Percentiles rank a stretch among this genome's conserved stretches.
Evolutionary conservation across 2,113 vertebrate species (phyloP).

Genomic region (Dicentrarchus labrax): DNA sequence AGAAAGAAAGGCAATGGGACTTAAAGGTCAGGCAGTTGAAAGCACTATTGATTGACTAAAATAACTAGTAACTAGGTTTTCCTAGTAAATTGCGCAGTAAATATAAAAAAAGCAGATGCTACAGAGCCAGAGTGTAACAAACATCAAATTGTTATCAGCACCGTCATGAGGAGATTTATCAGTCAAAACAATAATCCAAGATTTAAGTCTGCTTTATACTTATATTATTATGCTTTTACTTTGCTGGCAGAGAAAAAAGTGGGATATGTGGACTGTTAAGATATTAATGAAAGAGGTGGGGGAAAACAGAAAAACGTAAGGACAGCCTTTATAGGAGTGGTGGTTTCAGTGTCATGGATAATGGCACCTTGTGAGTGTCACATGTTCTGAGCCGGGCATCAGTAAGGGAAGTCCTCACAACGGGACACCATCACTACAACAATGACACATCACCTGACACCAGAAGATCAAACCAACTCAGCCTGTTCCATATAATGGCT

Average conservation of each 20-base stretch:
- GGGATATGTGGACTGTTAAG: background rate
- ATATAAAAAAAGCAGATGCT: background rate
- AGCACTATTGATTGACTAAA: background rate
- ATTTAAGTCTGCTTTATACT: background rate
- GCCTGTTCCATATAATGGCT: background rate
- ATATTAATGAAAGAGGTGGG: too few relatives aligned
- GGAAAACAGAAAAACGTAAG: background rate
- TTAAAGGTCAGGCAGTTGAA: slow-evolving; percentile 11
- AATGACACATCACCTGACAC: slow-evolving; percentile 36
- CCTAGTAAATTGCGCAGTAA: background rate
- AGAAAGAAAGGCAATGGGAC: background rate
- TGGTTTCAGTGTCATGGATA: background rate
- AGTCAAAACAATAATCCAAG: background rate
- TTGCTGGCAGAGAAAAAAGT: background rate
- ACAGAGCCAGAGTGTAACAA: background rate
- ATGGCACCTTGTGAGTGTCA: slow-evolving; percentile 10
- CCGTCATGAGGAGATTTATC: background rate
- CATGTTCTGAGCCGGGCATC: slow-evolving; percentile 3
- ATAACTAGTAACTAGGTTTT: background rate
- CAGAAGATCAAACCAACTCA: background rate
- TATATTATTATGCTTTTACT: background rate
- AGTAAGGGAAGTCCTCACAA: background rate
- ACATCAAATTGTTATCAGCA: background rate
- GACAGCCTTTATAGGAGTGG: background rate
- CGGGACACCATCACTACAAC: background rate